Evolutionary conservation across 2,113 vertebrate genomes (phyloP).

Genomic region (Xiphias gladius): DNA sequence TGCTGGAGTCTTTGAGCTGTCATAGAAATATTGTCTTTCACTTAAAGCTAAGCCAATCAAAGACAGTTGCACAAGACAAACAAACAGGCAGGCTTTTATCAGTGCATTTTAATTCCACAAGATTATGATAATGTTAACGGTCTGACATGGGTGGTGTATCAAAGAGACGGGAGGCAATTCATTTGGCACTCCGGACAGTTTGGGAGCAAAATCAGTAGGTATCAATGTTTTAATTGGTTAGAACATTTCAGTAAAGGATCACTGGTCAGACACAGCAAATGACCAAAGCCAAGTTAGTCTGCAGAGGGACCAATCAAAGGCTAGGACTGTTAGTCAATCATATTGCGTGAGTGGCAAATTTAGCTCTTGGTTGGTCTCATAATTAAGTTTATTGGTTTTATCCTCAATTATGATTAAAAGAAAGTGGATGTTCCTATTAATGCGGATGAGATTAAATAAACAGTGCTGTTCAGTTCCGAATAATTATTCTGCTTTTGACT

Average conservation of each 20-base stretch:
- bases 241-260: conserved; percentile 14
- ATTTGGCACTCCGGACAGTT: conserved; percentile 42
- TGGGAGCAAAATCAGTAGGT: conserved; percentile 3
- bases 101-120: conserved; percentile 19
- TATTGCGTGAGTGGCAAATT: conserved; percentile 35
- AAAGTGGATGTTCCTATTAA: background rate
- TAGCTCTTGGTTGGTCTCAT: conserved; percentile 4
- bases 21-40: conserved; percentile 20
- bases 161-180: conserved; percentile 32
- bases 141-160: conserved; percentile 23
- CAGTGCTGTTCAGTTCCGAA: background rate
- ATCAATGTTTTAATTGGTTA: conserved; percentile 35
- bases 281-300: conserved; percentile 7
- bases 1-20: conserved; percentile 20
- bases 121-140: conserved; percentile 29
- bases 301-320: conserved; percentile 27
- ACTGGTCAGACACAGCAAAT: conserved; percentile 5
- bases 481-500: background rate
- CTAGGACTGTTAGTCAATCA: conserved; percentile 10
- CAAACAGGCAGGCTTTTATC: background rate
- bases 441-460: conserved; percentile 5
- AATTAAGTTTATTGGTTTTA: conserved; percentile 43
- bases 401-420: conserved; percentile 24
- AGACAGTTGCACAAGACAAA: conserved; percentile 27
- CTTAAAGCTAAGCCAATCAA: conserved; percentile 23